Conservation (phyloP, 2,797 vertebrate species). For the Ataeniobius toweri region DNA sequence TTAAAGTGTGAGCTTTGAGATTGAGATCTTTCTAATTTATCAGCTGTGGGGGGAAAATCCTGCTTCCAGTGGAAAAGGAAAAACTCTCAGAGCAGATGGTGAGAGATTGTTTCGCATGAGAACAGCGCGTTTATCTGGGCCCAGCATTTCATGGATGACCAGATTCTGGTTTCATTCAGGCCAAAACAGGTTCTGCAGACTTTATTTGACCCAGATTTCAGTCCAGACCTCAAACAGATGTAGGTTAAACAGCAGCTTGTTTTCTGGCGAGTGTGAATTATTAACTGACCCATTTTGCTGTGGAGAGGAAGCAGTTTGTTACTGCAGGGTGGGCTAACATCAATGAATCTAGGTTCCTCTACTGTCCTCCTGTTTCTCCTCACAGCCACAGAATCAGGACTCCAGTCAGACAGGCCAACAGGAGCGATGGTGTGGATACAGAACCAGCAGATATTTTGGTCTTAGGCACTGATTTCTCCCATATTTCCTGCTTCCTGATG, state of each 20-base stretch:
- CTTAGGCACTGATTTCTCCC: fast-evolving
- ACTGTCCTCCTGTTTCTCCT: conserved; percentile 7
- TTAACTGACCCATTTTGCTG: conserved; percentile 20
- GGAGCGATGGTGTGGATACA: neutral
- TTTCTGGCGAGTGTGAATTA: conserved; percentile 33
- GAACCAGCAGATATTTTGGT: conserved; percentile 4
- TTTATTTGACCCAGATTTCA: conserved; percentile 16
- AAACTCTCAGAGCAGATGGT: neutral
- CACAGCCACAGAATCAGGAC: conserved; percentile 43
- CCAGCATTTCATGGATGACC: neutral
- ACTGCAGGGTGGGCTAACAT: conserved; percentile 12
- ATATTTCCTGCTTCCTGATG: neutral
- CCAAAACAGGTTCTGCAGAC: conserved; percentile 10
- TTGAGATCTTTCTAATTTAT: neutral
- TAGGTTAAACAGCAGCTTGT: conserved; percentile 27
- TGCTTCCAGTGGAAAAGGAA: neutral
- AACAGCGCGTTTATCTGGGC: neutral
- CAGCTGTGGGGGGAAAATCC: neutral
- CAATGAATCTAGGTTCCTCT: neutral
- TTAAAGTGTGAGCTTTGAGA: neutral
- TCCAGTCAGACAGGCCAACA: conserved; percentile 32
- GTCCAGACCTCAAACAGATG: conserved; percentile 14
- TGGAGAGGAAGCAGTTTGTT: conserved; percentile 9
- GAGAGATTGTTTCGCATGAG: neutral
- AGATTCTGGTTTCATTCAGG: neutral